These are phyloP conservation scores for Cistogaster globosa DNA, from an alignment of 2,888 invertebrate genomes.

Conservation along the genomic window DNA sequence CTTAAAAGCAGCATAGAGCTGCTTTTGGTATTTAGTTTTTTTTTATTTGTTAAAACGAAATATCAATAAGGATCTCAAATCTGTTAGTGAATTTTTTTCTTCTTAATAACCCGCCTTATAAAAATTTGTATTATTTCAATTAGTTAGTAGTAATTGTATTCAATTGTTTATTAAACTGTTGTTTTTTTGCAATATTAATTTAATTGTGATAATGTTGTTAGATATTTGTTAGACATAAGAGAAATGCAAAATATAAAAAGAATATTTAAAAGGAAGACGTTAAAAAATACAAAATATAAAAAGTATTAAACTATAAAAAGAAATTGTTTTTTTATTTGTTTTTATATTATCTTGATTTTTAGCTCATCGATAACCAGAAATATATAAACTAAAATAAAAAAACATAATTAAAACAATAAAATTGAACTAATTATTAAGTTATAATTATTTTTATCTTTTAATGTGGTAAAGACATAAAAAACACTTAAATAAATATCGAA, in stretches of 20 bases:
- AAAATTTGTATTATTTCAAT: constrained; percentile 39
- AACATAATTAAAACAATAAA: too few species aligned
- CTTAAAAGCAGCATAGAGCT: constrained; percentile 8
- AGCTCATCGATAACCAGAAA: too few species aligned
- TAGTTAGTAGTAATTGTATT: constrained; percentile 42
- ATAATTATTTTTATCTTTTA: too few species aligned
- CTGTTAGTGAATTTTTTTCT: constrained; percentile 59
- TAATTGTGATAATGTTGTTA: constrained; percentile 71
- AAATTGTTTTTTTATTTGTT: neutral
- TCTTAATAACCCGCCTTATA: constrained; percentile 34
- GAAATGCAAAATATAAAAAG: constrained; percentile 51
- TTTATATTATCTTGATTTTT: too few species aligned
- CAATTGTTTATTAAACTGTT: constrained; percentile 58
- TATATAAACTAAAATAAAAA: too few species aligned
- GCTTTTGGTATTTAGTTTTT: neutral
- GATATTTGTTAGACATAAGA: constrained; percentile 56
- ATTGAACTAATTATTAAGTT: too few species aligned
- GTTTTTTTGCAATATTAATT: constrained; percentile 69
- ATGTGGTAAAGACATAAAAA: too few species aligned
- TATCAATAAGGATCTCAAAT: constrained; percentile 63
- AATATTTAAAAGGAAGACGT: constrained; percentile 11
- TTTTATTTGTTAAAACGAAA: constrained; percentile 4
- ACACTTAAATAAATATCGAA: too few species aligned
- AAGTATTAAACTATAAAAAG: constrained; percentile 31
- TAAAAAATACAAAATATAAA: constrained; percentile 16